Percentiles rank a stretch among this genome's conserved stretches.
phyloP scores from a whole-genome alignment of 2,113 vertebrate genomes.

The Nannospalax galili region DNA sequence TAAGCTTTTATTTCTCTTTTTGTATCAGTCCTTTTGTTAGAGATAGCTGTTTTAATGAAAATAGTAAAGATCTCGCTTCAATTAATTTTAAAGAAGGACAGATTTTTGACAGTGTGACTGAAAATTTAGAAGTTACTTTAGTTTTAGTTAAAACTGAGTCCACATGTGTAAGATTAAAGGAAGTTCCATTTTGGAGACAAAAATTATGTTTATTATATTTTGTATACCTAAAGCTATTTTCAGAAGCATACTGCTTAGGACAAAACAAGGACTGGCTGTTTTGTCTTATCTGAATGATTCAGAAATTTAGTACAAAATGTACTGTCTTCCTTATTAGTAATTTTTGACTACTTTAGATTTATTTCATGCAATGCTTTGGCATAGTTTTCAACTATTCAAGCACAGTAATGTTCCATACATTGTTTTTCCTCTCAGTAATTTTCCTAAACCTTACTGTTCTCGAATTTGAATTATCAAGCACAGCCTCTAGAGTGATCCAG shows the following conservation, averaged over 20 bases:
- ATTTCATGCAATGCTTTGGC: neutral
- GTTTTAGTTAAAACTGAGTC: neutral
- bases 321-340: neutral
- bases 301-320: conserved; percentile 31
- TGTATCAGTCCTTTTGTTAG: neutral
- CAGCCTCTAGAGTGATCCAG: neutral
- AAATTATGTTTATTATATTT: neutral
- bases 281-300: conserved; percentile 15
- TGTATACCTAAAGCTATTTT: conserved; percentile 36
- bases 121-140: neutral
- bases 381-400: neutral
- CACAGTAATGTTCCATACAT: neutral
- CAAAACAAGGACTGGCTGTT: neutral
- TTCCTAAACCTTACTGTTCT: neutral
- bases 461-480: neutral
- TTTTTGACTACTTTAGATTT: neutral
- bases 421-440: neutral
- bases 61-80: neutral
- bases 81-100: neutral
- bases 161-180: too few species aligned
- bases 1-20: too few species aligned
- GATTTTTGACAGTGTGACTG: neutral
- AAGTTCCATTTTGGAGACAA: neutral
- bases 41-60: neutral
- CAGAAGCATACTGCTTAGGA: conserved; percentile 14